Evolutionary conservation across 2,888 invertebrate species (phyloP), one percentile per base, ranked within the genome.

Genomic region (Physocephala rufipes): DNA sequence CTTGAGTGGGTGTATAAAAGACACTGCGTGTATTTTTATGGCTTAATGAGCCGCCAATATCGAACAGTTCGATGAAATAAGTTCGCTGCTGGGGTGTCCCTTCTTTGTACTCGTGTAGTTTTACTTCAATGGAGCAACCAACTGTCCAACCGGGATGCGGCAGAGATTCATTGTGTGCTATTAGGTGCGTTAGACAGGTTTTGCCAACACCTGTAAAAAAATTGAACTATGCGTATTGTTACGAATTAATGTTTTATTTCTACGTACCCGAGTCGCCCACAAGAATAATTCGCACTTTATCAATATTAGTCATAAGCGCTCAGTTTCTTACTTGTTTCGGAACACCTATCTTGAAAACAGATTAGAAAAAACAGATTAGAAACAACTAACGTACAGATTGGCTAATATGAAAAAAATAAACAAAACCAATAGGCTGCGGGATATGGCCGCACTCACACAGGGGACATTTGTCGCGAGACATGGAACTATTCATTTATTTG

Each of bases 51-150:
- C 99, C 99, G 5, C 99, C 99, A 68, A 99, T 91, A 84, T 99
- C 99, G 94, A 98, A 99, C 45, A 99, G 88, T 87, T 99, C 99
- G 28, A 99, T 89, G 84, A 97, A 97, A 85, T 92, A 97, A 5
- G 94, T 92, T 79, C 92, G 93, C 84, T 98, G 97, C 73, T 92
- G 91, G 24, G 95, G 93, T 0, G 96, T 97, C 1, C 97, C 97
- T 86, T 97, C 97, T 84, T 95, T 95, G 84, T 93, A 98, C 83
- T 96, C 95, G 82, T 98, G 97, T 64, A 98, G 87, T 88, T 96
- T 96, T 0, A 97, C 96, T 88, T 99, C 97, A 1, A 97, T 93
- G 1, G 95, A 93, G 84, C 97, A 97, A 1, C 99, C 99, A 53
- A 99, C 93, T 0, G 99, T 99, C 95, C 97, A 98, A 69, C 95